Base-by-base conservation (phyloP, 2,113 vertebrate species). In the Rousettus leschenaultii region DNA sequence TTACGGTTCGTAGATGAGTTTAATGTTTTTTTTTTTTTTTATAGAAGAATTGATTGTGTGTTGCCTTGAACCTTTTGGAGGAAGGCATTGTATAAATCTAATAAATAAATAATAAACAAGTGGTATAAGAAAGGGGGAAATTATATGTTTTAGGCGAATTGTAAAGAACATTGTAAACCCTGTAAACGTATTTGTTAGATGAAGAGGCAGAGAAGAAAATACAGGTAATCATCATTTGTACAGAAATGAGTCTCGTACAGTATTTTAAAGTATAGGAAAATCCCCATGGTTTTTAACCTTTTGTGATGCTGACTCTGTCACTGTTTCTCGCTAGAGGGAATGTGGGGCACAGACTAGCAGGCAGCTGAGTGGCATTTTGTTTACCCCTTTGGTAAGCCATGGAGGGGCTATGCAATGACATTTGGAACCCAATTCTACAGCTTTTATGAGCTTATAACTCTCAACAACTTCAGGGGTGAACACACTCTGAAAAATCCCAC, bases 31-130 rank as follows among this genome's bases (percentile, higher is more conserved):
- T n/a, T n/a, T n/a, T n/a, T n/a, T n/a, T n/a, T 83, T 86, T 94
- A 65, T 48, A 35, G 45, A 79, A 90, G 88, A 75, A 87, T 83
- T 92, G 40, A 7, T 82, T 91, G 33, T 6, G 10, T 53, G 89
- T 84, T 65, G 68, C 86, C 48, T 93, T 45, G 89, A 71, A 75
- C 33, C 74, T 92, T 90, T 96, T 59, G 55, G 77, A 91, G 70
- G 85, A 91, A 96, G 89, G 55, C 26, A 63, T 30, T 63, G 43
- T 90, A 92, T 96, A 92, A 95, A 95, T 95, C 87, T 94, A 86
- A 90, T 94, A 97, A 96, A 89, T 97, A 94, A 96, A 96, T 94
- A 96, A 92, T 92, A 92, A 97, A 95, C 89, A 95, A 90, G 82
- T 83, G 55, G 74, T 71, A 74, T 70, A 97, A 97, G 80, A 92